Evolutionary conservation across 2,113 vertebrate species (phyloP), one percentile per base, ranked within the genome.

Genomic region (Paracanthobrama guichenoti): DNA sequence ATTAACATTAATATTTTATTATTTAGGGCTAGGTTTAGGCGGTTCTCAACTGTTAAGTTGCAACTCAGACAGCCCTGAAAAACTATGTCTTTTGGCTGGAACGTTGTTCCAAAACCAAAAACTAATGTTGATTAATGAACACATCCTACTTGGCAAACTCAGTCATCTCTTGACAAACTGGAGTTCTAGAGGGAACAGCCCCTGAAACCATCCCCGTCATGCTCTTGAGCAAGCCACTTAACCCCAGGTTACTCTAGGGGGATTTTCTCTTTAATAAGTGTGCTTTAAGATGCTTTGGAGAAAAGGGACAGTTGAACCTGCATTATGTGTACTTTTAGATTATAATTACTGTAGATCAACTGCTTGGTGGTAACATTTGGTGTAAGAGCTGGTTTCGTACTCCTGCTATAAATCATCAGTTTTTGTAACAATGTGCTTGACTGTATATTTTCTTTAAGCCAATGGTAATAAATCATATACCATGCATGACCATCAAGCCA

Each of bases 271-370:
- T 75, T 18, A 79, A 42, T 46, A 79, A 16, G 13, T 46, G 39
- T 46, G 11, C 60, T 18, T 12, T 22, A 57, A 35, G 74, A 57
- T 16, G 10, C 78, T 66, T 80, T 20, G n/a, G n/a, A 20, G 12
- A 64, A 31, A 64, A 10, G 24, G 67, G 44, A 67, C 60, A 50
- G 44, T 59, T 79, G 16, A 79, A 79, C 62, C 73, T 75, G 48
- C 48, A 53, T 50, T 28, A 12, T 3, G 46, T 75, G 46, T 20
- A 55, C 26, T 22, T 66, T 46, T 50, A 80, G 42, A 67, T 6
- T 28, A n/a, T 67, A 79, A 46, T 79, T 79, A 80, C 44, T 35
- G 77, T 79, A 79, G 39, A 79, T 79, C n/a, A 79, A 20, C n/a
- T 64, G 78, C 60, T 64, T 28, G 59, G 24, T 80, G 44, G 10